These are phyloP conservation scores for Silurus asotus DNA, from an alignment of 2,113 vertebrate genomes.

Conservation along the genomic window DNA sequence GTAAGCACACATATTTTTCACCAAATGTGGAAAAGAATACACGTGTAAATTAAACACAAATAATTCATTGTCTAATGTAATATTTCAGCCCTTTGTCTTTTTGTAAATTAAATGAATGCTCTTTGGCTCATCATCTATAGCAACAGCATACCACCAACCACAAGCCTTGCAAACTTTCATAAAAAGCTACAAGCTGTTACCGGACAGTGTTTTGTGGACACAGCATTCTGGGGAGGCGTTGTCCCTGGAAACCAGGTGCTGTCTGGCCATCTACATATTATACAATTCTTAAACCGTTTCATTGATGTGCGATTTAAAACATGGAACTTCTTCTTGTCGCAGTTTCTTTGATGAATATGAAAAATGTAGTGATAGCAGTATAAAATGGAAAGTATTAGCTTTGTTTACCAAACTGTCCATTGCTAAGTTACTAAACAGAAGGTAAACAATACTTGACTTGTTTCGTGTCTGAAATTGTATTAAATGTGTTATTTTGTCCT, in stretches of 20 bases:
- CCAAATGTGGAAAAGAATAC: not conserved
- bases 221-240: slow-evolving; percentile 82
- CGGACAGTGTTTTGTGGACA: slow-evolving; percentile 79
- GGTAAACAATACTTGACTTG: not conserved
- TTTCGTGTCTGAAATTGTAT: not conserved
- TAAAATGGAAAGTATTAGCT: not conserved
- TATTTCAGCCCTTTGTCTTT: too few species aligned
- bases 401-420: not conserved
- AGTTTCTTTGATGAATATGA: not conserved
- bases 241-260: slow-evolving; percentile 78
- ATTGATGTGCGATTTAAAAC: too few species aligned
- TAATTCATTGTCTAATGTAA: not conserved
- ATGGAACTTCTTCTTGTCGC: not conserved
- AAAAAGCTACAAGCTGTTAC: slow-evolving; percentile 68
- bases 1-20: slow-evolving; percentile 59
- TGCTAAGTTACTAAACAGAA: not conserved
- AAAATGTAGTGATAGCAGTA: not conserved
- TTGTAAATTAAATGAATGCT: not conserved
- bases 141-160: slow-evolving; percentile 78
- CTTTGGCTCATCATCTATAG: slow-evolving; percentile 58
- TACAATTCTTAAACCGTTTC: not conserved
- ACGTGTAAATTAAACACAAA: not conserved
- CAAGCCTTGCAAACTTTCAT: slow-evolving; percentile 70
- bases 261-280: not conserved
- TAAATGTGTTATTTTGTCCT: not conserved